Evolutionary conservation across 2,888 invertebrate species (phyloP).

Genomic region (Thalpophila matura): DNA sequence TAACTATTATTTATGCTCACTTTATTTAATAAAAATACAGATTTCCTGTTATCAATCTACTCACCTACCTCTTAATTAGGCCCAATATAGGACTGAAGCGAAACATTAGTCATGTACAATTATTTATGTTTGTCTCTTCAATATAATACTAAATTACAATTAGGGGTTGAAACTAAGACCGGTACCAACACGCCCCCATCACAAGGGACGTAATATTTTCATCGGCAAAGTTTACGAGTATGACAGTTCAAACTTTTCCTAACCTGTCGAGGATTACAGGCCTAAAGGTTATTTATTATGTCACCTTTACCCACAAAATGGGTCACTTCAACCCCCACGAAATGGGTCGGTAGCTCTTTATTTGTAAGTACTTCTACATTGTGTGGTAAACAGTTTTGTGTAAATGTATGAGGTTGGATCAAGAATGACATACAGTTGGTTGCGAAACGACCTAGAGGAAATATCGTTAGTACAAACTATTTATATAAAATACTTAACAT

Average conservation of each 20-base stretch:
- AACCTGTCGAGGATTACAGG: constrained; percentile 33
- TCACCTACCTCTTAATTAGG: background rate
- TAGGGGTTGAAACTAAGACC: constrained; percentile 13
- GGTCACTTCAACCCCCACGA: background rate
- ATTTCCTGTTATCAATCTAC: no score
- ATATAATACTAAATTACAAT: constrained; percentile 20
- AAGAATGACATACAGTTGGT: background rate
- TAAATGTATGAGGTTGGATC: no score
- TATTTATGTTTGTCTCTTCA: background rate
- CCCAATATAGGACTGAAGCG: background rate
- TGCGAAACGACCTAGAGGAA: no score
- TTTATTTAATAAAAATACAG: no score
- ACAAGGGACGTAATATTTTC: constrained; percentile 38
- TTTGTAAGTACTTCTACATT: background rate
- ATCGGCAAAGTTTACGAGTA: constrained; percentile 33
- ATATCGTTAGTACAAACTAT: no score
- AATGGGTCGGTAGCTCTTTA: constrained; percentile 6
- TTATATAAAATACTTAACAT: no score
- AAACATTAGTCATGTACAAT: background rate
- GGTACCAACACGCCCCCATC: background rate
- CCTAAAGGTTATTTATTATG: constrained; percentile 45
- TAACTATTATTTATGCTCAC: no score
- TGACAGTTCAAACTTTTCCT: constrained; percentile 48
- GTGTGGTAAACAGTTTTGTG: constrained; percentile 12
- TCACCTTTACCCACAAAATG: background rate